A percentile compares a stretch with the other conserved stretches of the same genome.
Evolutionary conservation across 2,888 invertebrate species (phyloP).

Genomic region (Dinocampus coccinellae): DNA sequence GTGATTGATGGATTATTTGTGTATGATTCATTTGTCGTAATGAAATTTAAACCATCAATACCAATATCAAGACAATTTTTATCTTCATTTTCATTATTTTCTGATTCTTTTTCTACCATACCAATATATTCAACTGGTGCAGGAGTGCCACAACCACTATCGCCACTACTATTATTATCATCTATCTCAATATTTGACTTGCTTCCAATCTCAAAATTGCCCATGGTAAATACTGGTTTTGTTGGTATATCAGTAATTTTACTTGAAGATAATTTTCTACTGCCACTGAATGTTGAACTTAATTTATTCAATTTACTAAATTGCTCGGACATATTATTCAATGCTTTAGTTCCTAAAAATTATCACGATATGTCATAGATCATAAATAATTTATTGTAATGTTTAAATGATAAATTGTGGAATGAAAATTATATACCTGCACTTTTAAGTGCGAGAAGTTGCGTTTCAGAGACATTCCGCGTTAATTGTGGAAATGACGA

Average conservation of each 20-base stretch:
- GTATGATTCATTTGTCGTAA: constrained; percentile 41
- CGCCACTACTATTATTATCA: constrained; percentile 66
- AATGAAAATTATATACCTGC: constrained; percentile 73
- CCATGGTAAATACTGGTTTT: constrained; percentile 62
- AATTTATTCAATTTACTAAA: constrained; percentile 86
- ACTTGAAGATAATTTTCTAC: constrained; percentile 35
- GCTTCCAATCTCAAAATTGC: constrained; percentile 62
- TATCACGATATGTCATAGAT: neutral
- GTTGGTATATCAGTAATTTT: constrained; percentile 36
- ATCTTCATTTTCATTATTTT: constrained; percentile 39
- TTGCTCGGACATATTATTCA: constrained; percentile 88
- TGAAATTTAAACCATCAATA: constrained; percentile 43
- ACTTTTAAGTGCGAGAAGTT: constrained; percentile 81
- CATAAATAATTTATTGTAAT: too few species aligned
- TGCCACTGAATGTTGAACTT: constrained; percentile 75
- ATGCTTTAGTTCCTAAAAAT: constrained; percentile 83
- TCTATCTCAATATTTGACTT: constrained; percentile 69
- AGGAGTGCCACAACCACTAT: constrained; percentile 73
- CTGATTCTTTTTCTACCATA: constrained; percentile 67
- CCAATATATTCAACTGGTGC: constrained; percentile 77
- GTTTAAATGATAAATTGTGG: neutral
- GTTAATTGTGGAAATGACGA: constrained; percentile 78
- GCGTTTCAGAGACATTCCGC: constrained; percentile 90
- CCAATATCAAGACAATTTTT: constrained; percentile 24
- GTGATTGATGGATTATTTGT: constrained; percentile 75